Base-by-base conservation (phyloP, 2,113 vertebrate genomes). In the Pelusios castaneus region DNA sequence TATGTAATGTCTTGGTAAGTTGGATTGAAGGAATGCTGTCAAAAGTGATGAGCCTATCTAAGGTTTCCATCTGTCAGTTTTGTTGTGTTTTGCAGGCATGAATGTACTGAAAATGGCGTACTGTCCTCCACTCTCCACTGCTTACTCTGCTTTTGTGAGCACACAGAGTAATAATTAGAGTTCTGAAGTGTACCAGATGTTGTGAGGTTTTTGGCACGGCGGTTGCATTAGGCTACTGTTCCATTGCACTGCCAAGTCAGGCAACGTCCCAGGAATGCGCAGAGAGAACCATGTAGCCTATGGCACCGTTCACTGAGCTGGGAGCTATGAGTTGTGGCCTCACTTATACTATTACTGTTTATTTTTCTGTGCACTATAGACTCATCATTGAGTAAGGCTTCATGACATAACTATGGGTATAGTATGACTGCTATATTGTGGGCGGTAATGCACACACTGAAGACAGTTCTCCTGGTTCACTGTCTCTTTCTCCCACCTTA, bases 1-100 rank as follows among this genome's bases (percentile, higher is more conserved):
- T 99, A 5, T 99, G 99, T 95, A 97, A 93, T 5, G 98, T 99
- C 8, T 94, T 98, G 99, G 99, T 99, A 97, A 92, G 99, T 97
- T 83, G 88, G 24, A 5, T 31, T 12, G 3, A 75, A 55, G 54
- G 41, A 63, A 19, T 8, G 0, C 19, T 86, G 45, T 24, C 47
- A 73, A 9, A 29, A 58, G 10, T 88, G 11, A 47, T 80, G 45
- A 56, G 21, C 24, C 7, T 75, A 0, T 10, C n/a, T 60, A 16
- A 55, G 51, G 34, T 58, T n/a, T 22, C 5, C 27, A 89, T 76
- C 41, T 70, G 0, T 56, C 43, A 49, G 4, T 82, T 67, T 7
- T 24, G 16, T 58, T 82, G 91, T 16, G 1, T 6, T 70, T 76
- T 76, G 73, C 19, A 38, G 63, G 16, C 13, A 45, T 43, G 41